These are phyloP conservation scores for Urophycis tenuis DNA, from an alignment of 2,797 vertebrate genomes.

Conservation along the genomic window DNA sequence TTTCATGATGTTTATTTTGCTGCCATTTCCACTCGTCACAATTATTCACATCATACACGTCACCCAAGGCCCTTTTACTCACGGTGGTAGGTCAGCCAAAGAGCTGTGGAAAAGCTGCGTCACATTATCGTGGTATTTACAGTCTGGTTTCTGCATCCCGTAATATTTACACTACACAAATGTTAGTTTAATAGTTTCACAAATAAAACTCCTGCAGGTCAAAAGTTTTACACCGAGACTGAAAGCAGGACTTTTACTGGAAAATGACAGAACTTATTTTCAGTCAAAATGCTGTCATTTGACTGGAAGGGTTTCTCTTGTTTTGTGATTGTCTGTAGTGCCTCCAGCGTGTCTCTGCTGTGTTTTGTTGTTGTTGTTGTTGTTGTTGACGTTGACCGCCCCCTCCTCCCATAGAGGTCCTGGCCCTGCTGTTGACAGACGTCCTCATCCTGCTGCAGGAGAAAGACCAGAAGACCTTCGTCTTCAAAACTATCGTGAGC, in stretches of 20 bases:
- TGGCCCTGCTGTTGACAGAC: slow-evolving; percentile 84
- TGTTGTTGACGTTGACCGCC: too few relatives aligned
- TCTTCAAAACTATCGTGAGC: slow-evolving; percentile 85
- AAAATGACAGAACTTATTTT: background rate
- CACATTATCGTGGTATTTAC: background rate
- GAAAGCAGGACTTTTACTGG: background rate
- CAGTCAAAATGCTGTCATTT: background rate
- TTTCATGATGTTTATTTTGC: too few relatives aligned
- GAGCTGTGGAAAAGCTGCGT: too few relatives aligned
- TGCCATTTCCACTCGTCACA: too few relatives aligned
- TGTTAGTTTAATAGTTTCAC: background rate
- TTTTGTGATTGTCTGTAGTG: background rate
- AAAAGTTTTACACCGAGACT: background rate
- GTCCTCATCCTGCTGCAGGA: slow-evolving; percentile 91
- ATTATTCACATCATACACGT: too few relatives aligned
- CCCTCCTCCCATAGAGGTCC: slow-evolving; percentile 70
- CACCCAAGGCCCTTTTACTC: too few relatives aligned
- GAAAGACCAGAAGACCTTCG: slow-evolving; percentile 90
- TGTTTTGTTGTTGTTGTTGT: too few relatives aligned
- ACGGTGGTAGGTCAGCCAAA: too few relatives aligned
- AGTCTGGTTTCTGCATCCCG: background rate
- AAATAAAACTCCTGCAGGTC: background rate
- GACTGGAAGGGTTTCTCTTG: background rate
- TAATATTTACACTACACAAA: background rate
- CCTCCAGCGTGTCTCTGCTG: background rate